Percentiles rank a stretch among this genome's conserved stretches.
Conservation (phyloP, 2,888 invertebrate species). For the Lasioglossum zephyrum region DNA sequence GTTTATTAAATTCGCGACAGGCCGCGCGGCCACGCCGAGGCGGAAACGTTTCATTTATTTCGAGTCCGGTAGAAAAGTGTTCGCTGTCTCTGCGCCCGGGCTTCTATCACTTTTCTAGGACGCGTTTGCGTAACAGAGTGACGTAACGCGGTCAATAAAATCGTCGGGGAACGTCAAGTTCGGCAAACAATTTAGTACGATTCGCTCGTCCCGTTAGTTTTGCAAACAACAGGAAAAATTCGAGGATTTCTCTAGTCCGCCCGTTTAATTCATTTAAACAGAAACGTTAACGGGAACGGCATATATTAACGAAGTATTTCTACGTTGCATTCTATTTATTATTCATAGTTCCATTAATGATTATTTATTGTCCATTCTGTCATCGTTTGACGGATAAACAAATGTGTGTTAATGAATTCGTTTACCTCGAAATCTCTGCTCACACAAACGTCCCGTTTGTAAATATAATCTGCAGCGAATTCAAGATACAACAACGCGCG, state of each 20-base stretch:
- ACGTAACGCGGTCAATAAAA: slow-evolving; percentile 51
- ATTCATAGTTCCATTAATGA: no score
- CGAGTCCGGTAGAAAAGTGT: neutral
- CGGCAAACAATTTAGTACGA: slow-evolving; percentile 33
- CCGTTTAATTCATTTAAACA: neutral
- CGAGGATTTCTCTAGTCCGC: neutral
- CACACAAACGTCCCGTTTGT: neutral
- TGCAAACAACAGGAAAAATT: slow-evolving; percentile 31
- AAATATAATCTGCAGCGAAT: neutral
- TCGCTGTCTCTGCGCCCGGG: neutral
- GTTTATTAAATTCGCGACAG: slow-evolving; percentile 38
- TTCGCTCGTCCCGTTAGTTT: slow-evolving; percentile 3
- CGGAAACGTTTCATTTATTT: slow-evolving; percentile 39
- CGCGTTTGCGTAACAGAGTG: slow-evolving; percentile 27
- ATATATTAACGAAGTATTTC: neutral
- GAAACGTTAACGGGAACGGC: neutral
- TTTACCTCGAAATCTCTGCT: neutral
- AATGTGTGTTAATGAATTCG: neutral
- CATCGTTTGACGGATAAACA: neutral
- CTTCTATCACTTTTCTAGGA: slow-evolving; percentile 12
- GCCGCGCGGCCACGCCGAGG: slow-evolving; percentile 4
- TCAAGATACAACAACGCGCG: neutral
- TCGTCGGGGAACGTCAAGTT: slow-evolving; percentile 31
- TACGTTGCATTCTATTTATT: neutral
- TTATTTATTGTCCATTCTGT: neutral